Evolutionary conservation across 2,797 vertebrate genomes (phyloP), one percentile per base, ranked within the genome.

Genomic region (Ctenopoma multispine): DNA sequence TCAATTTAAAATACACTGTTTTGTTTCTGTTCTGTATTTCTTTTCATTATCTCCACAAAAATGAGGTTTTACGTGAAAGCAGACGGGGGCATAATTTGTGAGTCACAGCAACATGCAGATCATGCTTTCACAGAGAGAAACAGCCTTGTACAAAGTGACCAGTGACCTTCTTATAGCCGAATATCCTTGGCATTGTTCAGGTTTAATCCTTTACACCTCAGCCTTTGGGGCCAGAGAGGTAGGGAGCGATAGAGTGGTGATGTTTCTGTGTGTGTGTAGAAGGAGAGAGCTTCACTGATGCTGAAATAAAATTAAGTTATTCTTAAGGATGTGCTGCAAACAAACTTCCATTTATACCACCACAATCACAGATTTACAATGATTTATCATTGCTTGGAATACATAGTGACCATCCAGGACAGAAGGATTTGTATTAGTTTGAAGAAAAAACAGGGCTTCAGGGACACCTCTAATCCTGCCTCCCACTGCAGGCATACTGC

Each of bases 141-240:
- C 41, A 59, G 60, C 63, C 57, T 77, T 65, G 74, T 77, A 46
- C 74, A 86, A 82, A 77, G 67, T 81, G 85, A 79, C 84, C 75
- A 24, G 54, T 83, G 87, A 91, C 89, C 87, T 90, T 90, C 86
- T 83, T 75, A 77, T 51, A 79, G 80, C 57, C 1, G 44, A 59
- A 85, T 76, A 84, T 89, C 83, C 87, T 90, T 86, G 73, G 77
- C 77, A 72, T 54, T 76, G 79, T 82, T 83, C 75, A 79, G 50
- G 78, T 85, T 83, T 85, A 87, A 88, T 89, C 83, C 82, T 79
- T 76, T 72, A 86, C 77, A 84, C 77, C 63, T 86, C 72, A 66
- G 78, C 77, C 69, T 72, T 63, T 69, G 68, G 80, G 76, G 56
- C 69, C 54, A 54, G 59, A 61, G 43, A 31, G 21, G 47, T 50